phyloP scores from a whole-genome alignment of 2,888 invertebrate species.

The Tipula helvola region DNA sequence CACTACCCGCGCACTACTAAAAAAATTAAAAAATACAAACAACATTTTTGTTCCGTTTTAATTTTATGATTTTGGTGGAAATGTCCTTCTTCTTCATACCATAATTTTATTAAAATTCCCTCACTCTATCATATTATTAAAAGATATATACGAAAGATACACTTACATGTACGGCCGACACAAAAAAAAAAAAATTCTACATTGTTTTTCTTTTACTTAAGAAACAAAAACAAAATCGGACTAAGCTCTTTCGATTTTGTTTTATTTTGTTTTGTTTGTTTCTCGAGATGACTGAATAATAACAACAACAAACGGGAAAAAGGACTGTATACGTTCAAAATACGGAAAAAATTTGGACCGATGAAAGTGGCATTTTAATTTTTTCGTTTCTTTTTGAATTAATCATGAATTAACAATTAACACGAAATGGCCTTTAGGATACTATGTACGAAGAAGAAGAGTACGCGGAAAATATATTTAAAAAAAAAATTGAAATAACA shows the following conservation, averaged over 20 bases:
- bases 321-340: not conserved
- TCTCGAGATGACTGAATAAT: not conserved
- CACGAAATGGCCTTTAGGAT: conserved; percentile 16
- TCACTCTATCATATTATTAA: not conserved
- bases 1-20: not conserved
- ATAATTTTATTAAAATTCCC: not conserved
- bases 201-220: not conserved
- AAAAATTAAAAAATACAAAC: not conserved
- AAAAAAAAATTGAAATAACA: not conserved
- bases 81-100: not conserved
- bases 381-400: conserved; percentile 17
- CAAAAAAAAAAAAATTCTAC: not conserved
- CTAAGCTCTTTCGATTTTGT: not conserved
- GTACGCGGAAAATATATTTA: not conserved
- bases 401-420: conserved; percentile 22
- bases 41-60: not conserved
- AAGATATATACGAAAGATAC: not conserved
- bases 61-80: not conserved
- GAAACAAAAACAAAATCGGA: conserved; percentile 4
- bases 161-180: not conserved
- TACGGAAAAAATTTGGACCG: conserved; percentile 4
- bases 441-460: not conserved
- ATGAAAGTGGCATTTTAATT: conserved; percentile 19
- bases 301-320: not conserved
- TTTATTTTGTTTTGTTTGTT: not conserved